Evolutionary conservation across 64 coral and sea anemone genomes (phyloP).

Genomic region (Acropora yongei): DNA sequence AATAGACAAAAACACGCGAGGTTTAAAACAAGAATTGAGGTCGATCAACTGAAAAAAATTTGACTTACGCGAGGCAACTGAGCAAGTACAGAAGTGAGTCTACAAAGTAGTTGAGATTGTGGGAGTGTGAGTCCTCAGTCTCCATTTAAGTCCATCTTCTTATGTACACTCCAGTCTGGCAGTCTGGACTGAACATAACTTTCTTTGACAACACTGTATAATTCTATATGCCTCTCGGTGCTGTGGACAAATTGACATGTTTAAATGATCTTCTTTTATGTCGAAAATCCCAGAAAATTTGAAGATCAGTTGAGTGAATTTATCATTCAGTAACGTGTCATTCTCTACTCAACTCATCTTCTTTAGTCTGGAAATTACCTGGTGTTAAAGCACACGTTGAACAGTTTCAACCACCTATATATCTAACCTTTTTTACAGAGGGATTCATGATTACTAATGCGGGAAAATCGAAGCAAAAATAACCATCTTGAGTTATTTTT

Average conservation of each 20-base stretch:
- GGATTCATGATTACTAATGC: not conserved
- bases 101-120: not conserved
- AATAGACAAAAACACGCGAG: not conserved
- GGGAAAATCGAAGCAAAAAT: not conserved
- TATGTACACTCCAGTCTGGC: conserved; percentile 26
- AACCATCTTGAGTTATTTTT: not conserved
- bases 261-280: not conserved
- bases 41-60: not conserved
- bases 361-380: too few species aligned
- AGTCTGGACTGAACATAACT: not conserved
- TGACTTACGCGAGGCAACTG: conserved; percentile 45
- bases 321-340: not conserved
- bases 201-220: too few species aligned
- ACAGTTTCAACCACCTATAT: too few species aligned
- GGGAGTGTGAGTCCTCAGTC: conserved; percentile 2
- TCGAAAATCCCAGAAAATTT: conserved; percentile 11
- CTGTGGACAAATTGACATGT: conserved; percentile 27
- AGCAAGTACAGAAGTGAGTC: conserved; percentile 1
- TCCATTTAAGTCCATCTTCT: not conserved
- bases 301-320: not conserved
- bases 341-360: not conserved
- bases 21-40: not conserved
- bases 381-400: too few species aligned
- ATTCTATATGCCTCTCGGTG: not conserved
- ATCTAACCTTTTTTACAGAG: too few species aligned